phyloP scores from a whole-genome alignment of 2,113 vertebrate species.

The Rhinoptilus africanus region DNA sequence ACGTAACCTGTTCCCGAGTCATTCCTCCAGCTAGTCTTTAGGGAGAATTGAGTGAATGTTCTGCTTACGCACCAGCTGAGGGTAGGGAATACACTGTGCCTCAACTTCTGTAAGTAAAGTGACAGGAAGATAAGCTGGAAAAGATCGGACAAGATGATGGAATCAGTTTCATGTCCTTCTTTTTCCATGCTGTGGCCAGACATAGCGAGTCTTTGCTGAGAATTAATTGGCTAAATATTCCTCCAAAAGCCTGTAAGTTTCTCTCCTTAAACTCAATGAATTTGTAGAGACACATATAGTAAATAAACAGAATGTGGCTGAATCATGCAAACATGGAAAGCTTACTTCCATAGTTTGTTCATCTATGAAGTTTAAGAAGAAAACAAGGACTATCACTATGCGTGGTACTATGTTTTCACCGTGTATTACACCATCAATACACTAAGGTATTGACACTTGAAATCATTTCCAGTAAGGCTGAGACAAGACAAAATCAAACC shows the following conservation, averaged over 20 bases:
- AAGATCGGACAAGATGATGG: fast-evolving
- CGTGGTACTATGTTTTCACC: neutral
- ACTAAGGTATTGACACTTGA: neutral
- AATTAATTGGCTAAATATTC: neutral
- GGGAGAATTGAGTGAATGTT: neutral
- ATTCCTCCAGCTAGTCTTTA: neutral
- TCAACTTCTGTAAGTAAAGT: neutral
- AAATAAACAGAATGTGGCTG: neutral
- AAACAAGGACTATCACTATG: neutral
- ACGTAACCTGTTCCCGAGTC: fast-evolving
- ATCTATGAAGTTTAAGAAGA: neutral
- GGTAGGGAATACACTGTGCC: neutral
- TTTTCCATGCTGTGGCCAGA: neutral
- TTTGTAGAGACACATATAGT: neutral
- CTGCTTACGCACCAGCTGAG: neutral
- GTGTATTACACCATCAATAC: neutral
- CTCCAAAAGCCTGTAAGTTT: neutral
- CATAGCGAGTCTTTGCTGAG: neutral
- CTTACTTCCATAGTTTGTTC: neutral
- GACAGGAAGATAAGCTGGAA: neutral
- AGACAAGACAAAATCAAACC: neutral
- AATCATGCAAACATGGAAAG: neutral
- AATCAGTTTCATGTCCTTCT: neutral
- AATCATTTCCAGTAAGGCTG: neutral
- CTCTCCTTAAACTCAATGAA: neutral